Conservation (phyloP, 2,113 vertebrate species). For the Archocentrus centrarchus region DNA sequence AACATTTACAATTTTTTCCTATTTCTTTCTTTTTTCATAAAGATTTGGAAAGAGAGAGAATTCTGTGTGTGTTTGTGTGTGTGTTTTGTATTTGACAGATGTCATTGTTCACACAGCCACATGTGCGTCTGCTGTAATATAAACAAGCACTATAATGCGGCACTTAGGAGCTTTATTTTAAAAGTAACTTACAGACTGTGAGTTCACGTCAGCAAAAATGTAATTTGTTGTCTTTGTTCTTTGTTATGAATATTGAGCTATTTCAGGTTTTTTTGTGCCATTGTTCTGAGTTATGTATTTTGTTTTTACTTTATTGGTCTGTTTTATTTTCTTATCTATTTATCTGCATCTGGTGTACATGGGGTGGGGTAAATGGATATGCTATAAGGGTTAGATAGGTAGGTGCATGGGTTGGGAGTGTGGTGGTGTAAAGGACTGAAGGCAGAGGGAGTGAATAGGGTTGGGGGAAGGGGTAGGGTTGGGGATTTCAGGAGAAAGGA, state of each 20-base stretch:
- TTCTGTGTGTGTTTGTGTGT: neutral
- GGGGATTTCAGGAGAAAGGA: neutral
- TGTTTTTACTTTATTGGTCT: neutral
- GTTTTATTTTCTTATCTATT: neutral
- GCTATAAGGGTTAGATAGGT: neutral
- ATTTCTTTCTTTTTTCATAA: neutral
- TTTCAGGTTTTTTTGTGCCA: neutral
- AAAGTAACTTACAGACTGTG: neutral
- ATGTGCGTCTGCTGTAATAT: neutral
- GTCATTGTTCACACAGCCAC: neutral
- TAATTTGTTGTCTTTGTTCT: neutral
- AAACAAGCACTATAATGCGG: neutral
- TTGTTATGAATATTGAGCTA: neutral
- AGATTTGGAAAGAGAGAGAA: too few relatives aligned
- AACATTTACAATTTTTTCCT: neutral
- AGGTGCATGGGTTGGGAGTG: neutral
- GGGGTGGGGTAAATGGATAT: neutral
- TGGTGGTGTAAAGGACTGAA: neutral
- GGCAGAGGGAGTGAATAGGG: neutral
- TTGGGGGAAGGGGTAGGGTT: neutral
- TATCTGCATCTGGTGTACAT: neutral
- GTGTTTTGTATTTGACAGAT: constrained; percentile 30
- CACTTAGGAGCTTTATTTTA: neutral
- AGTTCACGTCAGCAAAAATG: neutral
- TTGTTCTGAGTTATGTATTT: neutral